phyloP scores from a whole-genome alignment of 2,113 vertebrate species.

The Petroica traversi region DNA sequence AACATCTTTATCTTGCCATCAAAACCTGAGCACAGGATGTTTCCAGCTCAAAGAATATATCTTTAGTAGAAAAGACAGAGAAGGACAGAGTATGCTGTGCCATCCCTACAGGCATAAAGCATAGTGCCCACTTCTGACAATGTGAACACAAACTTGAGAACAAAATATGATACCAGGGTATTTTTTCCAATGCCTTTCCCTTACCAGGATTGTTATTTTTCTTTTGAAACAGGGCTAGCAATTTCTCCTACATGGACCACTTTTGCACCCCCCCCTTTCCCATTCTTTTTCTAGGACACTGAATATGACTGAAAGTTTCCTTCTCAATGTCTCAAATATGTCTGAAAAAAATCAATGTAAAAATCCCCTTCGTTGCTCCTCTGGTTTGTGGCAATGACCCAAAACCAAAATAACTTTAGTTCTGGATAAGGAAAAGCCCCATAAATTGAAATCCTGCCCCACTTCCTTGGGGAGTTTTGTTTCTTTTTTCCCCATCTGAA shows the following conservation, averaged over 20 bases:
- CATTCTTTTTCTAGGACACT: background rate
- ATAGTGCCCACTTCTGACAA: background rate
- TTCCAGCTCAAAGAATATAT: background rate
- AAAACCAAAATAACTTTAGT: background rate
- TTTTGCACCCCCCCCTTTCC: background rate
- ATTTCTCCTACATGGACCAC: background rate
- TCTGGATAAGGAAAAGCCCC: background rate
- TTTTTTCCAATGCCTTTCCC: background rate
- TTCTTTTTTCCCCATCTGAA: background rate
- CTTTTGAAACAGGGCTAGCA: background rate
- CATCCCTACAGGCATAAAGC: background rate
- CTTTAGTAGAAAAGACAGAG: background rate
- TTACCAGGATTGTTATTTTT: background rate
- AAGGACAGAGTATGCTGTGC: background rate
- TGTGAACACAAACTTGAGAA: background rate
- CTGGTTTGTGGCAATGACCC: background rate
- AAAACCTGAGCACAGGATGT: background rate
- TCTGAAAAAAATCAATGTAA: rapidly evolving
- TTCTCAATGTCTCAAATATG: background rate
- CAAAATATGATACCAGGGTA: background rate
- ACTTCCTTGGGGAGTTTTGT: background rate
- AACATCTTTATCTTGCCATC: background rate
- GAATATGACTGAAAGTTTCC: background rate
- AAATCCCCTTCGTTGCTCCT: background rate
- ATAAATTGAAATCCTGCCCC: background rate